Conservation (phyloP, 2,797 vertebrate genomes). For the Clamator glandarius region DNA sequence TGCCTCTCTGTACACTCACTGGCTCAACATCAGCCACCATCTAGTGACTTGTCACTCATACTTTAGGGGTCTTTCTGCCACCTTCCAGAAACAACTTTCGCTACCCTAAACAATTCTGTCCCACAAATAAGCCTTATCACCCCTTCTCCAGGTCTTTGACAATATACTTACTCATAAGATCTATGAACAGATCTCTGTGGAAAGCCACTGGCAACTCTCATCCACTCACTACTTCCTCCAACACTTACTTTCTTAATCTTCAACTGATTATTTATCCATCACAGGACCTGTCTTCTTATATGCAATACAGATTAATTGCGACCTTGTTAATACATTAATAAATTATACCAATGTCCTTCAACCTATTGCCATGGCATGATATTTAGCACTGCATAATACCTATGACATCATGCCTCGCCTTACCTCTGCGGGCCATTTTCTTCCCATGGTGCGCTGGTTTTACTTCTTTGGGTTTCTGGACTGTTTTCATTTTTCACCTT, state of each 20-base stretch:
- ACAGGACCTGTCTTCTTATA: not conserved
- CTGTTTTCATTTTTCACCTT: constrained; percentile 82
- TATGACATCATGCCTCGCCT: not conserved
- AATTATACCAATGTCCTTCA: not conserved
- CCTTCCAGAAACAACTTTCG: not conserved
- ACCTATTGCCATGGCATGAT: not conserved
- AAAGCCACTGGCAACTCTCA: not conserved
- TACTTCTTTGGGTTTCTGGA: constrained; percentile 81
- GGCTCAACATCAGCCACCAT: not conserved
- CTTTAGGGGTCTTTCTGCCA: not conserved
- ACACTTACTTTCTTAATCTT: not conserved
- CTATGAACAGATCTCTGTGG: not conserved
- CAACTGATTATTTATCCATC: not conserved
- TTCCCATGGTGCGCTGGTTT: constrained; percentile 82
- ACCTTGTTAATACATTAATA: not conserved
- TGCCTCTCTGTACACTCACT: not conserved
- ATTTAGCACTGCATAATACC: not conserved
- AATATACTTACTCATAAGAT: not conserved
- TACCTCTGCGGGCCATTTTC: constrained; percentile 86
- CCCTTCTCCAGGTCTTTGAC: not conserved
- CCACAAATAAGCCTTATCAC: not conserved
- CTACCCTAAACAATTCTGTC: not conserved
- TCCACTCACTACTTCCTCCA: not conserved
- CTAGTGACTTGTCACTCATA: not conserved
- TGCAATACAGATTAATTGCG: not conserved